Percentiles rank a stretch among this genome's conserved stretches.
These are phyloP conservation scores for Pipistrellus nathusii DNA, from an alignment of 2,797 vertebrate genomes.

Conservation along the genomic window DNA sequence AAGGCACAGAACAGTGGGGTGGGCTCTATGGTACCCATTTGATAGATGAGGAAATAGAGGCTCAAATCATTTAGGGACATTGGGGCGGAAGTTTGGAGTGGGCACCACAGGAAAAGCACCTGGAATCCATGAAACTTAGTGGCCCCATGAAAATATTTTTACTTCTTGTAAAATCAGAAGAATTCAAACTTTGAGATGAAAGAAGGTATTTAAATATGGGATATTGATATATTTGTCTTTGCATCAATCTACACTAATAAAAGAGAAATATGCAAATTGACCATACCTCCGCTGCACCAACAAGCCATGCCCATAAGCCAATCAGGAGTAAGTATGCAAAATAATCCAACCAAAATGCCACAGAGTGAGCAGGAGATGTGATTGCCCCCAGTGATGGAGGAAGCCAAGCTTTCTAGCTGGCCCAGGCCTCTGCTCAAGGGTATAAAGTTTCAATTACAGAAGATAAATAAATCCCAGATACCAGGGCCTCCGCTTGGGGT, in stretches of 20 bases:
- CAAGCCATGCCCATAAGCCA: too few species aligned
- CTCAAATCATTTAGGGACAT: not conserved
- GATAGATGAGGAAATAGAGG: not conserved
- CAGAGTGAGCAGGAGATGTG: too few species aligned
- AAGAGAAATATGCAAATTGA: too few species aligned
- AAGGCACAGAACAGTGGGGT: rapidly evolving
- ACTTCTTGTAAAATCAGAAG: conserved; percentile 11
- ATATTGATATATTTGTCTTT: not conserved
- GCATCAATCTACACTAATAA: not conserved
- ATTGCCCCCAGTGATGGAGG: too few species aligned
- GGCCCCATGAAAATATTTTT: not conserved
- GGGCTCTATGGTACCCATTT: not conserved
- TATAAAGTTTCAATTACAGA: too few species aligned
- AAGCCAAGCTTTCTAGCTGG: too few species aligned
- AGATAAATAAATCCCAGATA: too few species aligned
- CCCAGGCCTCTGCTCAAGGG: too few species aligned
- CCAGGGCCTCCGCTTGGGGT: too few species aligned
- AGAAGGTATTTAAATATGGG: not conserved
- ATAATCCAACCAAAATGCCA: too few species aligned
- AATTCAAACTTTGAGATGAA: not conserved
- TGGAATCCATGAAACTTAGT: rapidly evolving
- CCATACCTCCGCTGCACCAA: too few species aligned
- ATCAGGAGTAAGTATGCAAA: too few species aligned
- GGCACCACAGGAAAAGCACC: rapidly evolving
- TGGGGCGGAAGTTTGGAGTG: rapidly evolving